Percentiles rank a stretch among this genome's conserved stretches.
These are phyloP conservation scores for Polyodon spathula DNA, from an alignment of 2,113 vertebrate genomes.

Conservation along the genomic window DNA sequence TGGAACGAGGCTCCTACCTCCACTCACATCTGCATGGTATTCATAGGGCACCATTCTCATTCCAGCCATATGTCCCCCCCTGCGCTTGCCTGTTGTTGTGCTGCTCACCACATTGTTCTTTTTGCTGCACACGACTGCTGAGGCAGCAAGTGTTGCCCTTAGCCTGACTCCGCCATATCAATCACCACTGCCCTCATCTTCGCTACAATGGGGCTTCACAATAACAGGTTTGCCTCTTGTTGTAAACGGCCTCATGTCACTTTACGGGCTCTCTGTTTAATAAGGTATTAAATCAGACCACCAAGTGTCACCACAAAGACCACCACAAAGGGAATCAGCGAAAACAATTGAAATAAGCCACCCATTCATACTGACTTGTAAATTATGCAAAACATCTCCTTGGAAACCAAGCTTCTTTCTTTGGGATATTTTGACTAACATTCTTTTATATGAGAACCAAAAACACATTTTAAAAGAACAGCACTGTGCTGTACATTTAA, in stretches of 20 bases:
- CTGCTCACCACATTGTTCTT: slow-evolving; percentile 59
- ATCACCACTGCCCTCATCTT: slow-evolving; percentile 17
- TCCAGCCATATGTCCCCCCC: slow-evolving; percentile 63
- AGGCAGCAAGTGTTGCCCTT: slow-evolving; percentile 34
- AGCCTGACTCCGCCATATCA: slow-evolving; percentile 31
- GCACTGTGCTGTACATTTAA: too few relatives aligned
- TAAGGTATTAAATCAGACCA: slow-evolving; percentile 61
- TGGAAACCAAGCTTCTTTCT: slow-evolving; percentile 23
- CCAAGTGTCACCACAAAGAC: slow-evolving; percentile 38
- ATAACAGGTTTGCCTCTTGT: slow-evolving; percentile 25
- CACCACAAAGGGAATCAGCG: slow-evolving; percentile 11
- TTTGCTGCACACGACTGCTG: slow-evolving; percentile 49
- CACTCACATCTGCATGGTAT: slow-evolving; percentile 45
- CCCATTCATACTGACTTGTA: slow-evolving; percentile 18
- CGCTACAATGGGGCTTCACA: slow-evolving; percentile 27
- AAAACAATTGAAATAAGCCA: slow-evolving; percentile 16
- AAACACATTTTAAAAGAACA: too few relatives aligned
- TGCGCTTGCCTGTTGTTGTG: slow-evolving; percentile 54
- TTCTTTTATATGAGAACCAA: slow-evolving; percentile 12
- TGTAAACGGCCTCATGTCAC: slow-evolving; percentile 51
- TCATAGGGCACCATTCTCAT: slow-evolving; percentile 49
- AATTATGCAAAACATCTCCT: slow-evolving; percentile 18
- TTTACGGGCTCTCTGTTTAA: slow-evolving; percentile 55
- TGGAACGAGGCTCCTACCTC: slow-evolving; percentile 36
- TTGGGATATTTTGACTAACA: slow-evolving; percentile 23